phyloP scores from a whole-genome alignment of 2,113 vertebrate species.

The Columbina picui region DNA sequence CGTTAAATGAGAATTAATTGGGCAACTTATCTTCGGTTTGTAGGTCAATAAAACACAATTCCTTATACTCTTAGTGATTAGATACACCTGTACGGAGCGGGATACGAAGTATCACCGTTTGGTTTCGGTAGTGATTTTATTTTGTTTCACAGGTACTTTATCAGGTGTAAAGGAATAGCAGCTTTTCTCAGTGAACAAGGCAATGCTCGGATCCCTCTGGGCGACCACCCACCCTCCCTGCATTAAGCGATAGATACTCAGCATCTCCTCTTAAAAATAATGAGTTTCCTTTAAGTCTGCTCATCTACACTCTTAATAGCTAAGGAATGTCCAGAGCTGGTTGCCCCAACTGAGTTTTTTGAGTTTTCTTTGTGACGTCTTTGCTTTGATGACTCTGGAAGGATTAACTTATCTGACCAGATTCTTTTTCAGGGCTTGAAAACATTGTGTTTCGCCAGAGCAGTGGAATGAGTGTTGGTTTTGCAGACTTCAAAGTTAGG shows the following conservation, averaged over 20 bases:
- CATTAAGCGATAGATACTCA: background rate
- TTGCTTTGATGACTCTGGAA: background rate
- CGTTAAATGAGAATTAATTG: background rate
- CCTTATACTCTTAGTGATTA: background rate
- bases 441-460: background rate
- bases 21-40: background rate
- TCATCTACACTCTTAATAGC: background rate
- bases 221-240: rapidly evolving
- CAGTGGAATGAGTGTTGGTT: background rate
- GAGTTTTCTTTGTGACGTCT: background rate
- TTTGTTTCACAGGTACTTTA: background rate
- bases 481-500: background rate
- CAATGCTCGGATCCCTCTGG: rapidly evolving
- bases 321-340: background rate
- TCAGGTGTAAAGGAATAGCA: rapidly evolving
- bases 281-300: background rate
- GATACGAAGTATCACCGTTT: background rate
- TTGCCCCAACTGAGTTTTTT: background rate
- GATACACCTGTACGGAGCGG: background rate
- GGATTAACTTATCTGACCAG: background rate
- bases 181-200: rapidly evolving
- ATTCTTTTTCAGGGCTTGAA: background rate
- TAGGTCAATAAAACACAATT: background rate
- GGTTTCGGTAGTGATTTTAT: background rate
- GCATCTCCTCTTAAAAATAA: background rate